A percentile compares a stretch with the other conserved stretches of the same genome.
phyloP scores from a whole-genome alignment of 2,113 vertebrate genomes.

The Lampris incognitus region DNA sequence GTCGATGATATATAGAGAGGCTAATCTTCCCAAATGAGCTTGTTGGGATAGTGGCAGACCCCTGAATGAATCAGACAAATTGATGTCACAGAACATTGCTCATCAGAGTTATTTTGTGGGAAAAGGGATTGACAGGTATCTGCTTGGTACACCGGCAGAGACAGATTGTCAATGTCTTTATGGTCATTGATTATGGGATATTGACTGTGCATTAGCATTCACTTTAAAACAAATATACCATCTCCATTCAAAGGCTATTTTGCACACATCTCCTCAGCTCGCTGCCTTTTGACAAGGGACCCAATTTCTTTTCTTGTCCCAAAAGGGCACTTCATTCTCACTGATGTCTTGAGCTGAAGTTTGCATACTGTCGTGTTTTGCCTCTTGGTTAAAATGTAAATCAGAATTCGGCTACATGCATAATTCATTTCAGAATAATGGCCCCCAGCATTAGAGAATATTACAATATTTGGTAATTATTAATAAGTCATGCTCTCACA shows the following conservation, averaged over 20 bases:
- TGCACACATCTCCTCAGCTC: slow-evolving; percentile 35
- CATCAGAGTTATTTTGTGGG: slow-evolving; percentile 47
- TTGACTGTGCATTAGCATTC: not conserved
- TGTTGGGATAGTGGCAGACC: slow-evolving; percentile 62
- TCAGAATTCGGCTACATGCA: slow-evolving; percentile 59
- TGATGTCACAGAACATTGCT: slow-evolving; percentile 47
- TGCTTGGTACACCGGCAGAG: not conserved
- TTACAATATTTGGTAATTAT: slow-evolving; percentile 75
- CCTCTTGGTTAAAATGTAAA: slow-evolving; percentile 51
- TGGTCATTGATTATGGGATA: slow-evolving; percentile 10
- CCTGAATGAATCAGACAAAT: slow-evolving; percentile 51
- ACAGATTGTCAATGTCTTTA: not conserved
- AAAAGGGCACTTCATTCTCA: slow-evolving; percentile 18
- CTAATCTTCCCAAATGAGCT: slow-evolving; percentile 70
- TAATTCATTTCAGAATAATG: slow-evolving; percentile 74
- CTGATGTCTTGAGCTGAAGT: slow-evolving; percentile 26
- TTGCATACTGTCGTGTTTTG: slow-evolving; percentile 50
- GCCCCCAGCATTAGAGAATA: slow-evolving; percentile 62
- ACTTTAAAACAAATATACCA: not conserved
- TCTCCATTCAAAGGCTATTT: slow-evolving; percentile 46
- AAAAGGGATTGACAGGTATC: slow-evolving; percentile 13
- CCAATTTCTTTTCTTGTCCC: not conserved
- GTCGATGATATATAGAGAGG: slow-evolving; percentile 46
- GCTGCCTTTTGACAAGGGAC: slow-evolving; percentile 27
- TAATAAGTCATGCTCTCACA: slow-evolving; percentile 69